Evolutionary conservation across 2,113 vertebrate genomes (phyloP).

Genomic region (Paraplagusia blochii): DNA sequence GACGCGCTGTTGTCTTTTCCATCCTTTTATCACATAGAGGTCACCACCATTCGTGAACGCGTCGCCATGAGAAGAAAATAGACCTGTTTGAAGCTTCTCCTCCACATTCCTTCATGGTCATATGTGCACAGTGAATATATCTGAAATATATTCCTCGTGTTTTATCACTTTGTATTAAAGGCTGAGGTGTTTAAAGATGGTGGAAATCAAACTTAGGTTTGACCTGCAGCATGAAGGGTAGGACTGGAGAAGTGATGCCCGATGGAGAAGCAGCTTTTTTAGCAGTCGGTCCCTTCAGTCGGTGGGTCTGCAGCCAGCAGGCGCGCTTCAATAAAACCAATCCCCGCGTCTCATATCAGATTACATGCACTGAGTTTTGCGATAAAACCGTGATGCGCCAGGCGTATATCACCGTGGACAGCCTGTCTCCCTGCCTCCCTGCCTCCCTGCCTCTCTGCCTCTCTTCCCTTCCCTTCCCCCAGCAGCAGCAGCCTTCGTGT

Average conservation of each 20-base stretch:
- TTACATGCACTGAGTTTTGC: slow-evolving; percentile 1
- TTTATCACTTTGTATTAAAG: too few species aligned
- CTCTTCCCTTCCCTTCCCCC: too few species aligned
- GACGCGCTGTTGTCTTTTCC: not conserved
- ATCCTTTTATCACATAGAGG: slow-evolving; percentile 17
- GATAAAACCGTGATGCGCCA: slow-evolving; percentile 11
- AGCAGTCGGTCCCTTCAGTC: not conserved
- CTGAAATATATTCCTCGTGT: not conserved
- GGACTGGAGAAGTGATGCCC: not conserved
- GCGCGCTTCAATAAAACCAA: too few species aligned
- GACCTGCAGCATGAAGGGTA: slow-evolving; percentile 1
- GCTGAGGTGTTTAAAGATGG: too few species aligned
- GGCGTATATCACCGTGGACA: slow-evolving; percentile 8
- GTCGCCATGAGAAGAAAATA: slow-evolving; percentile 28
- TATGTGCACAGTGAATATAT: too few species aligned
- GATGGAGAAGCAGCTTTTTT: not conserved
- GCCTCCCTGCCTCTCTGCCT: slow-evolving; percentile 46
- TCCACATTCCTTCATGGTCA: too few species aligned
- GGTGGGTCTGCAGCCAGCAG: not conserved
- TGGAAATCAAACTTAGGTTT: too few species aligned
- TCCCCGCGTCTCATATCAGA: not conserved
- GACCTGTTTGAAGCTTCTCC: too few species aligned
- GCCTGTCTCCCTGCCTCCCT: slow-evolving; percentile 46
- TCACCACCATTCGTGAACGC: slow-evolving; percentile 37
- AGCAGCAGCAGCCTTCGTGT: slow-evolving; percentile 25